Evolutionary conservation across 2,113 vertebrate species (phyloP).

Genomic region (Tor tambroides): DNA sequence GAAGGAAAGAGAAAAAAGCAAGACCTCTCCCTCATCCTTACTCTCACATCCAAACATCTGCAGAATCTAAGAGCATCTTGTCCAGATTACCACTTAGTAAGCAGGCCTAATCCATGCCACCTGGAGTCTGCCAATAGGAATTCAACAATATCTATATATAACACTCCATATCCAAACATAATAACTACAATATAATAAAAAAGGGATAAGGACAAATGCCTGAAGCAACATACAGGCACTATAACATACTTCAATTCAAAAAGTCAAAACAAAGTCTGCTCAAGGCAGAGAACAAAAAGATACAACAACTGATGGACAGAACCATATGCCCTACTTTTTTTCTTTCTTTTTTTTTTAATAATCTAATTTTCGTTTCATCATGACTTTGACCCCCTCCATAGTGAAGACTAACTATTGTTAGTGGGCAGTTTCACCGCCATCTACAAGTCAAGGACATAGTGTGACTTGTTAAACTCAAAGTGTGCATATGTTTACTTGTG

Average conservation of each 20-base stretch:
- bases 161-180: not conserved
- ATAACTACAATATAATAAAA: slow-evolving; percentile 29
- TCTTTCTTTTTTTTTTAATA: not conserved
- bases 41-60: not conserved
- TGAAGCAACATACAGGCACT: slow-evolving; percentile 14
- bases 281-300: too few relatives aligned
- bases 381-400: too few relatives aligned
- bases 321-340: not conserved
- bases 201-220: not conserved
- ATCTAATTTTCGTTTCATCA: too few relatives aligned
- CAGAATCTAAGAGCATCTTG: slow-evolving; percentile 7
- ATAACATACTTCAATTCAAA: not conserved
- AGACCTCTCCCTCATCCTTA: not conserved
- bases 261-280: too few relatives aligned
- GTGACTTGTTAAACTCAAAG: slow-evolving; percentile 10
- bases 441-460: slow-evolving; percentile 13
- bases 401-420: too few relatives aligned
- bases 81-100: slow-evolving; percentile 31
- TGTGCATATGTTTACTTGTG: slow-evolving; percentile 11
- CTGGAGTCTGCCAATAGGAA: slow-evolving; percentile 24
- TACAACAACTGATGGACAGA: too few relatives aligned
- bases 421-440: not conserved
- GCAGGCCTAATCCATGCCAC: slow-evolving; percentile 35
- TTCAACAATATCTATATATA: not conserved
- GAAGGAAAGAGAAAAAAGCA: not conserved